Evolutionary conservation across 1,140 invertebrate genomes (phyloP), one percentile per base, ranked within the genome.

Genomic region (Neuroterus valhalla): DNA sequence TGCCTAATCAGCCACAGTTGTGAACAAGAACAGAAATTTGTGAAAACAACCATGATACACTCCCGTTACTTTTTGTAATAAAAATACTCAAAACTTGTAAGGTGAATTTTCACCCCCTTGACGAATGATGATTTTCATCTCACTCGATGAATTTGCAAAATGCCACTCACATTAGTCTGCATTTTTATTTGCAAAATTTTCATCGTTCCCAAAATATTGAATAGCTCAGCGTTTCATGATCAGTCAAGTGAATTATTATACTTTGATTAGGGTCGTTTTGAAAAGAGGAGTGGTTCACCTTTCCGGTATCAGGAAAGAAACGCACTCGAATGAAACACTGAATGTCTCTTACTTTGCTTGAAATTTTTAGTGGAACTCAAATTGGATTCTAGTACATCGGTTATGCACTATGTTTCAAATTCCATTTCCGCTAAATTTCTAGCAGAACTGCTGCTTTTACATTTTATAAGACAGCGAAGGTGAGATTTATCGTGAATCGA

Each of bases 191-290:
- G 15, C 14, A 8, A 62, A n/a, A n/a, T 31, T 62, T 31, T 31
- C 15, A 31, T 38, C 31, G 31, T 38, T 38, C 10, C 10, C 31
- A 38, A 38, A 38, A 38, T 38, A 38, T 38, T 38, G 6, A 8
- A 38, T 8, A 8, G 10, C 31, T 8, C 31, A 38, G 31, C 31
- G 23, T 62, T 31, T 62, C 26, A 23, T 62, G n/a, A 62, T 62
- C 23, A 31, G n/a, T 31, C 31, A 62, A 26, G 55, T 62, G 31
- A 62, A 62, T 62, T 62, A 31, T 62, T 62, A 62, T 62, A 31
- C n/a, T 23, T 15, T 26, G 14, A 15, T 0, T 31, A 31, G 21
- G 52, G 26, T 26, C 52, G 21, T 62, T 62, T 62, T 26, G 14
- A 14, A 31, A 62, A 62, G 26, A 62, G 23, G 8, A 62, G 14